phyloP scores from a whole-genome alignment of 2,113 vertebrate genomes.

The Antennarius striatus region DNA sequence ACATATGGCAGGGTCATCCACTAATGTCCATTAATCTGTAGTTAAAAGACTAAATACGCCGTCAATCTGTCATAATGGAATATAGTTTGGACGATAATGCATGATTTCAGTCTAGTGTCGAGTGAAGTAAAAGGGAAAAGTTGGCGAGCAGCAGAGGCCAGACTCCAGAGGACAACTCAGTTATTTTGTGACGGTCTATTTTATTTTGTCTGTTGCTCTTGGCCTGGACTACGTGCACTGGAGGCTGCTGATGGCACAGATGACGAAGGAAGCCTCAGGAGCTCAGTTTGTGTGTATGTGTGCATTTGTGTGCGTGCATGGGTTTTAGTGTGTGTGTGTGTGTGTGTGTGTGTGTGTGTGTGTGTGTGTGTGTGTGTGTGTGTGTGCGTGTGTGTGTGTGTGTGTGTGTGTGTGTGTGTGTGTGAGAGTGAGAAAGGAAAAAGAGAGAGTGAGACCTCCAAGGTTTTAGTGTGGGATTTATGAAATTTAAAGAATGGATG shows the following conservation, averaged over 20 bases:
- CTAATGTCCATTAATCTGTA: slow-evolving; percentile 29
- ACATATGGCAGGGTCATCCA: neutral
- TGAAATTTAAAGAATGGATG: slow-evolving; percentile 42
- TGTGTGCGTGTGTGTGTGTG: slow-evolving; percentile 2
- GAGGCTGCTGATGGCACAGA: slow-evolving; percentile 54
- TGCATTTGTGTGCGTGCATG: slow-evolving; percentile 25
- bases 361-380: slow-evolving; percentile 27
- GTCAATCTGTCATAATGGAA: slow-evolving; percentile 4
- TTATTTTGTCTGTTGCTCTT: slow-evolving; percentile 70
- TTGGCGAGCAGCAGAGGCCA: slow-evolving; percentile 45
- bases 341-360: slow-evolving; percentile 28
- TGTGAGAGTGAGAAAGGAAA: neutral
- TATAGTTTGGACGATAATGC: slow-evolving; percentile 33
- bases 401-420: slow-evolving; percentile 13
- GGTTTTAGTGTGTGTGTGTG: slow-evolving; percentile 5
- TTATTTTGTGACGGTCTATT: slow-evolving; percentile 68
- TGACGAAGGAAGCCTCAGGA: slow-evolving; percentile 47
- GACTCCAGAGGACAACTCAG: slow-evolving; percentile 53
- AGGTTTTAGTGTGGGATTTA: slow-evolving; percentile 32
- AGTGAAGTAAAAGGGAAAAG: slow-evolving; percentile 55
- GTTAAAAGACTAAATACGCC: slow-evolving; percentile 36
- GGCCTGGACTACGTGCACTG: slow-evolving; percentile 46
- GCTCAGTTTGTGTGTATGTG: slow-evolving; percentile 28
- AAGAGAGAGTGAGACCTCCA: slow-evolving; percentile 24
- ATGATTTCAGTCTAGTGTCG: slow-evolving; percentile 50